Percentiles rank a stretch among this genome's conserved stretches.
phyloP scores from a whole-genome alignment of 2,797 vertebrate species.

The Ceyx erithaca region DNA sequence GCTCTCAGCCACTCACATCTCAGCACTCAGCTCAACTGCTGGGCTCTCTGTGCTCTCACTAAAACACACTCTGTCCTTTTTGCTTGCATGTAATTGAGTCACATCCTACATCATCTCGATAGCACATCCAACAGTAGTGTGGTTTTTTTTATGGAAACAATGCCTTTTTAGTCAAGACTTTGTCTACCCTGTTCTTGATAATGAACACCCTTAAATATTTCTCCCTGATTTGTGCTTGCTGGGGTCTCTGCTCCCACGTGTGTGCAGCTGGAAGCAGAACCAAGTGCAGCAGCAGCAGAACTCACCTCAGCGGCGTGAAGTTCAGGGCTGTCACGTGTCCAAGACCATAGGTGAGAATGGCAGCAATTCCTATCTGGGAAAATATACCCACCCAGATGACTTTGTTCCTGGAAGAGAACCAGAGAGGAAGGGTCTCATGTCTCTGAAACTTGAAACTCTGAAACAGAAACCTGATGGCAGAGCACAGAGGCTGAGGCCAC shows the following conservation, averaged over 20 bases:
- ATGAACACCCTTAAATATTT: background rate
- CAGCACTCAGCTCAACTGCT: background rate
- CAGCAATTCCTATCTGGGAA: slow-evolving; percentile 79
- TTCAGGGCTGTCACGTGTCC: slow-evolving; percentile 76
- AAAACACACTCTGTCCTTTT: background rate
- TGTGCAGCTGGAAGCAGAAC: background rate
- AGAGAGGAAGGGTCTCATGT: background rate
- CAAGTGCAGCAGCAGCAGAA: background rate
- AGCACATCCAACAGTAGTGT: background rate
- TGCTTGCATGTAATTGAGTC: background rate
- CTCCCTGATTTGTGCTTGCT: background rate
- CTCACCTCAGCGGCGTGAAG: slow-evolving; percentile 80
- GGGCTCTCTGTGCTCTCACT: too few species aligned
- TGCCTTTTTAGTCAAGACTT: background rate
- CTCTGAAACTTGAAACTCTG: too few species aligned
- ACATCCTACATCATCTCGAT: background rate
- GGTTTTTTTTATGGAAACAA: background rate
- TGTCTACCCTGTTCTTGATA: background rate
- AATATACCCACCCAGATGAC: slow-evolving; percentile 81
- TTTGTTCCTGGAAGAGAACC: slow-evolving; percentile 78
- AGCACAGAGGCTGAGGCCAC: background rate
- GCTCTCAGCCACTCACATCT: background rate
- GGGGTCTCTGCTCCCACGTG: background rate
- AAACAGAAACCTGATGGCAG: background rate
- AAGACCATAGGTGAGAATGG: slow-evolving; percentile 77